These are phyloP conservation scores for Salvelinus sp. DNA, from an alignment of 2,113 vertebrate genomes.

Conservation along the genomic window DNA sequence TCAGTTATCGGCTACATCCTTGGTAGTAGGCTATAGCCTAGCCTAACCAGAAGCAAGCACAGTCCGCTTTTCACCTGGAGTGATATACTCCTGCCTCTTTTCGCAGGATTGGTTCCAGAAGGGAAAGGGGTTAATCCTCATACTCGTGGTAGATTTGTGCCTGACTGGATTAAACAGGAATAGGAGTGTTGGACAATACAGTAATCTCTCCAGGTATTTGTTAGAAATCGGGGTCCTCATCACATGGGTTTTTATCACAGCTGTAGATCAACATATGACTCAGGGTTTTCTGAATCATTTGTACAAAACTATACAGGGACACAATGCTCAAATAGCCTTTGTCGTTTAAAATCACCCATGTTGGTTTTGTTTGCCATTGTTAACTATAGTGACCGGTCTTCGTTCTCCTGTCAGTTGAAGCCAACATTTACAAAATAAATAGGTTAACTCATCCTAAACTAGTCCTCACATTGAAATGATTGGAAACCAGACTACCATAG, in stretches of 20 bases:
- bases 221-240: slow-evolving; percentile 7
- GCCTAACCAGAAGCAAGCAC: slow-evolving; percentile 12
- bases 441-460: background rate
- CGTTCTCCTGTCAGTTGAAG: background rate
- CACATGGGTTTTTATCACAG: background rate
- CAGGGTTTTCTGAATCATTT: background rate
- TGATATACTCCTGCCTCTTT: slow-evolving; percentile 53
- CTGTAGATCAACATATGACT: background rate
- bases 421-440: background rate
- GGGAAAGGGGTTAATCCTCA: slow-evolving; percentile 61
- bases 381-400: background rate
- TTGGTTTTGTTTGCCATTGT: background rate
- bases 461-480: background rate
- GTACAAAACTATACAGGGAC: background rate
- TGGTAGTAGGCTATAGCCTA: background rate
- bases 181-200: slow-evolving; percentile 54
- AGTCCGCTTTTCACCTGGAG: slow-evolving; percentile 49
- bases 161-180: slow-evolving; percentile 67
- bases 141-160: slow-evolving; percentile 64
- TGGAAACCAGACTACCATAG: too few species aligned
- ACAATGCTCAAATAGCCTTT: background rate
- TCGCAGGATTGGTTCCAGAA: slow-evolving; percentile 46
- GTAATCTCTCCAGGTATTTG: slow-evolving; percentile 55
- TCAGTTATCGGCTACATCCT: background rate
- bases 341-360: background rate